phyloP scores from a whole-genome alignment of 37 sponge, comb jelly and placozoan genomes.

The Axinella damicornis region DNA sequence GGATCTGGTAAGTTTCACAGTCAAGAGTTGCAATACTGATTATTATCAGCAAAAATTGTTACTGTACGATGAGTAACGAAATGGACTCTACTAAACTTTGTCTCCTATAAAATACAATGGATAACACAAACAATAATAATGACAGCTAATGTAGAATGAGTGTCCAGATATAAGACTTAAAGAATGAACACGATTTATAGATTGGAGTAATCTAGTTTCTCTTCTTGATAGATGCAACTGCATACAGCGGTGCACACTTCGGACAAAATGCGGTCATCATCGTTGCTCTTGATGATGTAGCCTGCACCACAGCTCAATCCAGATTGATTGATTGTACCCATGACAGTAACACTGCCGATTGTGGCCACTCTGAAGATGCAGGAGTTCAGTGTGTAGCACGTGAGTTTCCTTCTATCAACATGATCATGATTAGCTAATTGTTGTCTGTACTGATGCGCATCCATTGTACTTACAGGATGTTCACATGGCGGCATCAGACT shows the following conservation, averaged over 20 bases:
- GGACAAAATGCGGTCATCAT: neutral
- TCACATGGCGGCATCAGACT: conserved; percentile 32
- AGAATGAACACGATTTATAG: no score
- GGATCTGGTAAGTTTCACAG: no score
- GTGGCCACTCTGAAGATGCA: neutral
- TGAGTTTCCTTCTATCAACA: neutral
- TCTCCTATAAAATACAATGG: no score
- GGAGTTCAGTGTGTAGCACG: neutral
- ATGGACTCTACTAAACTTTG: no score
- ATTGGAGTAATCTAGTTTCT: no score
- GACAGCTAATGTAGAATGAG: no score
- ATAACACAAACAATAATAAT: no score
- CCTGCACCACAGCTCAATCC: neutral
- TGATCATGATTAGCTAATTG: neutral
- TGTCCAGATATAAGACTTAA: no score
- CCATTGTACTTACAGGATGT: neutral
- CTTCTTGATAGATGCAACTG: neutral
- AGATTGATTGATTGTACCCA: neutral
- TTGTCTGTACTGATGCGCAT: no score
- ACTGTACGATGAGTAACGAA: no score
- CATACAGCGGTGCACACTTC: neutral
- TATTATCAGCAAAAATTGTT: no score
- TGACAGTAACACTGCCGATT: neutral
- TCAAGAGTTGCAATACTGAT: no score
- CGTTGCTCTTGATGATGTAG: neutral